Base-by-base conservation (phyloP, 2,113 vertebrate species). In the Mus pahari region DNA sequence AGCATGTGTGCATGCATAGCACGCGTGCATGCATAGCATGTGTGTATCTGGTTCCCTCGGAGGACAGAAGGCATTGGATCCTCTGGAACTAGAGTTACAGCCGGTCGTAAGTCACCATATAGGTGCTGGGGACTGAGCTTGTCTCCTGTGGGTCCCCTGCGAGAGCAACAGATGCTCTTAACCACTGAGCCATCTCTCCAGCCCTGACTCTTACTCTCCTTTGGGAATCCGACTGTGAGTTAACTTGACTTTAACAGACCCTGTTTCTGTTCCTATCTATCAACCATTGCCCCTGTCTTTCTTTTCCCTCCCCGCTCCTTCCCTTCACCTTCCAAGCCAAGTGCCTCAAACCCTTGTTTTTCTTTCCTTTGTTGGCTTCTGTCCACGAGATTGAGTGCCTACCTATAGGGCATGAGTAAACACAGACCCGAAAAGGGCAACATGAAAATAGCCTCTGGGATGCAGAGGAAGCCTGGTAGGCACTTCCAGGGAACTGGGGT, bases 361-460 rank as follows among this genome's bases (percentile, higher is more conserved):
- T 77, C 77, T 14, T 91, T 89, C 22, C 8, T 93, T 94, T 86
- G 22, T 42, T 95, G 58, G 66, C 19, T 77, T 94, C 79, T 90
- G 42, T 78, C 55, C 31, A 66, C 77, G 77, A 60, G 11, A 79
- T 22, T 84, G 42, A 75, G n/a, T 73, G 90, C 16, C 7, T 62
- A 48, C 7, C 31, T 33, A 90, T 60, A 84, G 77, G 42, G 45
- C 42, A 58, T 86, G 26, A 91, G 73, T 45, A 36, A 48, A 93
- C 90, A 90, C 70, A 71, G 64, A 22, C 50, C 8, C 68, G 53
- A 31, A 84, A 91, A 95, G 24, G 70, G 50, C 91, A 86, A 92
- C 91, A 91, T 92, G 95, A 94, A 96, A 97, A 89, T 81, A 97
- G 95, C 71, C 20, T 50, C 86, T 91, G 68, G 50, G 20, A 75